Evolutionary conservation across 2,888 invertebrate species (phyloP).

Genomic region (Netelia melanura): DNA sequence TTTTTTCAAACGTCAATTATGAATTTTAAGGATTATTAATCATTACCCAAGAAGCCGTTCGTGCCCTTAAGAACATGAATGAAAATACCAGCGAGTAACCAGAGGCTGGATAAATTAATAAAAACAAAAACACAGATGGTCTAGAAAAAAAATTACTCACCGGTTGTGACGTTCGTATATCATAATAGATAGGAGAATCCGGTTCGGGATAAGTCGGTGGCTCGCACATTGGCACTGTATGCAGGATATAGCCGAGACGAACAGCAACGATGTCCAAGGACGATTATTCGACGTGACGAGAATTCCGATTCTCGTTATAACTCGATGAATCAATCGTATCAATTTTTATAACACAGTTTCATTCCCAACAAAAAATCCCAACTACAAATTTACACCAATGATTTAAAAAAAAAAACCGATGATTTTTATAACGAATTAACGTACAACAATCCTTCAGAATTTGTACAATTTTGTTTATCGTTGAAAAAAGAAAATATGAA

Average conservation of each 20-base stretch:
- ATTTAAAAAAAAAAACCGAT: not conserved
- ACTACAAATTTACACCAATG: not conserved
- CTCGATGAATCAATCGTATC: not conserved
- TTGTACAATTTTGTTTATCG: no score
- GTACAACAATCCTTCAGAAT: no score
- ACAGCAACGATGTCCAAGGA: not conserved
- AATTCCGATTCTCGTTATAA: not conserved
- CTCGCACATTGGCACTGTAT: constrained; percentile 57
- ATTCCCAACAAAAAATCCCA: not conserved
- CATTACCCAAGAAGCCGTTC: no score
- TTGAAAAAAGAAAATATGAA: no score
- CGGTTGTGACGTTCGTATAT: constrained; percentile 57
- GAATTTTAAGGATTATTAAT: no score
- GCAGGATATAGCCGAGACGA: not conserved
- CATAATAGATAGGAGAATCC: constrained; percentile 62
- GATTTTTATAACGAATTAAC: no score
- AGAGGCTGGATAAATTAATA: not conserved
- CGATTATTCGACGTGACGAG: not conserved
- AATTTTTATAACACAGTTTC: not conserved
- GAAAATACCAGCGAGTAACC: no score
- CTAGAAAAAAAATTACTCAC: constrained; percentile 35
- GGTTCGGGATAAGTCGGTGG: constrained; percentile 60
- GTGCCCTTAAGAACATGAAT: no score
- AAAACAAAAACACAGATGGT: not conserved
- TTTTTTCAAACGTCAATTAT: not conserved